These are phyloP conservation scores for Lochmaea crataegi DNA, from an alignment of 2,888 invertebrate genomes.

Conservation along the genomic window DNA sequence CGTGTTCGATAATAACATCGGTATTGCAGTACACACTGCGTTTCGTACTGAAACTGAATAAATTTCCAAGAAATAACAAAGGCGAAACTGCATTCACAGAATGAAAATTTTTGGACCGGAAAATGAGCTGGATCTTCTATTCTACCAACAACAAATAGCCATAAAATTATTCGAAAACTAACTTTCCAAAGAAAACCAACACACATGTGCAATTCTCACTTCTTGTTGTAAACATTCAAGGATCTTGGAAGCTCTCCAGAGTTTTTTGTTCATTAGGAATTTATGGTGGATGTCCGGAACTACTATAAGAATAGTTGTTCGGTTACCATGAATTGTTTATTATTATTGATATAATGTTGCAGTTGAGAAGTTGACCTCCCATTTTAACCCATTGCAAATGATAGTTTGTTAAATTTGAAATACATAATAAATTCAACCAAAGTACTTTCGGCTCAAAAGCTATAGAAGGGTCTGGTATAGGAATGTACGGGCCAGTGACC, in stretches of 20 bases:
- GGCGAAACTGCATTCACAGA: constrained; percentile 25
- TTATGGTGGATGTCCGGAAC: constrained; percentile 17
- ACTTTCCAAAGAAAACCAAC: constrained; percentile 43
- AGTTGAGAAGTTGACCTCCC: too few relatives aligned
- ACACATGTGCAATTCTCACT: constrained; percentile 47
- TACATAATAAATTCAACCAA: too few relatives aligned
- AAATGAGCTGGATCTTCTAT: constrained; percentile 55
- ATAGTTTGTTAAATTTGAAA: too few relatives aligned
- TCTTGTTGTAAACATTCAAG: constrained; percentile 8
- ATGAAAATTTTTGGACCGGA: constrained; percentile 52
- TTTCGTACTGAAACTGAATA: not conserved
- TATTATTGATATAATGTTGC: not conserved
- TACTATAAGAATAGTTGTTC: not conserved
- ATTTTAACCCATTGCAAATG: too few relatives aligned
- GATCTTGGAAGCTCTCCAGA: constrained; percentile 27
- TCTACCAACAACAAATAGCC: constrained; percentile 48
- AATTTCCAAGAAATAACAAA: constrained; percentile 12
- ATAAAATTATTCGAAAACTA: constrained; percentile 47
- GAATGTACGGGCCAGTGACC: too few relatives aligned
- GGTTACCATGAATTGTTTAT: not conserved
- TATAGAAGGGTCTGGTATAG: too few relatives aligned
- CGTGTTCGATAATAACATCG: too few relatives aligned
- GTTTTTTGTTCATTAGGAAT: constrained; percentile 29
- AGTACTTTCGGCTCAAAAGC: too few relatives aligned
- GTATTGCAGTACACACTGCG: not conserved